Evolutionary conservation across 1,140 invertebrate genomes (phyloP).

Genomic region (Berghia stephanieae): DNA sequence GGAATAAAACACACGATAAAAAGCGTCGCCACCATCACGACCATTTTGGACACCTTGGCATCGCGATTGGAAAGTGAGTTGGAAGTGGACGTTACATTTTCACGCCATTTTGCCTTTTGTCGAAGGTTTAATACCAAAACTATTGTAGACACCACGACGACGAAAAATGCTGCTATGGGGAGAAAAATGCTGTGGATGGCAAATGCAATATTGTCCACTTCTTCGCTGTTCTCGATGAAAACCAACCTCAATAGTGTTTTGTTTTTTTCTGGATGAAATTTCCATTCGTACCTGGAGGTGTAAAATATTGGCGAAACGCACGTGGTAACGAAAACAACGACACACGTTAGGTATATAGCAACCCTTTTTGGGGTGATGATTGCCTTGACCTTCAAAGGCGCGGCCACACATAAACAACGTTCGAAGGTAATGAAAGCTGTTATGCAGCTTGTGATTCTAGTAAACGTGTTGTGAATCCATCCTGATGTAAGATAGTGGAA

Average conservation of each 20-base stretch:
- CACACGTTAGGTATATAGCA: neutral
- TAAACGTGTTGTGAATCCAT: conserved; percentile 1
- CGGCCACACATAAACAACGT: conserved; percentile 10
- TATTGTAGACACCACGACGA: neutral
- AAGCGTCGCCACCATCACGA: neutral
- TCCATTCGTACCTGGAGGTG: conserved; percentile 11
- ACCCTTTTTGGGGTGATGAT: conserved; percentile 6
- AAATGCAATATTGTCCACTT: neutral
- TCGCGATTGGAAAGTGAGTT: neutral
- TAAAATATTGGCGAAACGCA: neutral
- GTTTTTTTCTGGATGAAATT: conserved; percentile 9
- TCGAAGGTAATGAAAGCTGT: conserved; percentile 17
- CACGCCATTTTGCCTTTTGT: neutral
- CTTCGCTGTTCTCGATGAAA: neutral
- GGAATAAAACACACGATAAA: conserved; percentile 16
- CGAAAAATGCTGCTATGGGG: neutral
- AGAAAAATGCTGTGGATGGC: neutral
- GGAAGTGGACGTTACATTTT: neutral
- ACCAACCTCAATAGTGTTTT: conserved; percentile 1
- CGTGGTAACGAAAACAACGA: neutral
- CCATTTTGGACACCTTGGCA: conserved; percentile 1
- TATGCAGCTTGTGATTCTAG: conserved; percentile 13
- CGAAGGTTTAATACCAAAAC: neutral
- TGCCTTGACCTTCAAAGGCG: conserved; percentile 1
- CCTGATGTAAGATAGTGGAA: neutral